Conservation (phyloP, 2,888 invertebrate genomes). For the Drosophila yooni region DNA sequence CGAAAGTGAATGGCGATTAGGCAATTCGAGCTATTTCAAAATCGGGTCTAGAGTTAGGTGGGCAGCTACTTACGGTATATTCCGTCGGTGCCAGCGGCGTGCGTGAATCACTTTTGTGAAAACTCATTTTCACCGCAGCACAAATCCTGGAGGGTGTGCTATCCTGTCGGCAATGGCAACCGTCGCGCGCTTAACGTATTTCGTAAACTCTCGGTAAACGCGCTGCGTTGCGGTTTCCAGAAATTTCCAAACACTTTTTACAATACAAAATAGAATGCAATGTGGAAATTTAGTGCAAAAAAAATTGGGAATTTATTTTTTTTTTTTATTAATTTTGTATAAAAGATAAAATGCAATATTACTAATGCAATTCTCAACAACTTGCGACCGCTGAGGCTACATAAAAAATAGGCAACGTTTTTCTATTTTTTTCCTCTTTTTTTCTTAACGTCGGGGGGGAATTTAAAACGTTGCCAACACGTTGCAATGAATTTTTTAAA, state of each 20-base stretch:
- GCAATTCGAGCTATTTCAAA: constrained; percentile 7
- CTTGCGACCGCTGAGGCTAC: constrained; percentile 50
- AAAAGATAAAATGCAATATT: constrained; percentile 74
- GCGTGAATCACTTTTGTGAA: constrained; percentile 84
- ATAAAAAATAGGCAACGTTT: constrained; percentile 39
- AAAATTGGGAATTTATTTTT: constrained; percentile 51
- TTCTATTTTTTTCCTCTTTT: constrained; percentile 14
- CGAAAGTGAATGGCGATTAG: constrained; percentile 15
- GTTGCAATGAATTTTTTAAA: constrained; percentile 42
- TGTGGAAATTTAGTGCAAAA: constrained; percentile 71
- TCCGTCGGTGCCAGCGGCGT: constrained; percentile 84
- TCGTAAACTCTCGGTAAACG: constrained; percentile 53
- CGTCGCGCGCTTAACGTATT: constrained; percentile 47
- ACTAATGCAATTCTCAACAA: constrained; percentile 74
- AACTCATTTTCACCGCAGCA: constrained; percentile 81
- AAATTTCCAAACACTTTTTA: constrained; percentile 75
- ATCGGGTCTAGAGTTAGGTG: background rate
- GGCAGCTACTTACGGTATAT: constrained; percentile 83
- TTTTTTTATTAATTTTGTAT: constrained; percentile 35
- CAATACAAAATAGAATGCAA: constrained; percentile 77
- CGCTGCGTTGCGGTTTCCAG: constrained; percentile 63
- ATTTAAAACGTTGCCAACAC: constrained; percentile 49
- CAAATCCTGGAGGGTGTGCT: constrained; percentile 39
- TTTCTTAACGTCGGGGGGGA: constrained; percentile 31
- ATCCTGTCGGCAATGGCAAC: constrained; percentile 62